Evolutionary conservation across 2,797 vertebrate species (phyloP), one percentile per base, ranked within the genome.

Genomic region (Hippocampus kuda): DNA sequence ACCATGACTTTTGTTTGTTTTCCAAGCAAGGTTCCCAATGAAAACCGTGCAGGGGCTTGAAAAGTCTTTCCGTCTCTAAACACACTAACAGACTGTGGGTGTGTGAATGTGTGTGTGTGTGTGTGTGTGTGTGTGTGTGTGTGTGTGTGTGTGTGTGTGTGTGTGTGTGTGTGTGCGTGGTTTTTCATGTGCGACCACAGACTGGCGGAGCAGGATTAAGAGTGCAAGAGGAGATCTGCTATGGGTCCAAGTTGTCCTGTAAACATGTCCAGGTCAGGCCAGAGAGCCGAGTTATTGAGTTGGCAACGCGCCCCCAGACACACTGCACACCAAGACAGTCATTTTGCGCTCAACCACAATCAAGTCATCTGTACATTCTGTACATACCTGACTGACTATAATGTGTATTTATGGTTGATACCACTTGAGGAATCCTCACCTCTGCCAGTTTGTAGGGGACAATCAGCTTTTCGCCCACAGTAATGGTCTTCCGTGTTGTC

Each of bases 401-500:
- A 48, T 27, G 27, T 48, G 27, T 48, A 46, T 2, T 56, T 9
- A 57, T 42, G 53, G 53, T 16, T 18, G 22, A 26, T 54, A 9
- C 6, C 56, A 38, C 6, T 18, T 11, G 5, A 38, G 30, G 54
- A 51, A 1, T 54, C 41, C 86, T 90, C 82, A 99, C 97, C 95
- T 99, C 97, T 42, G 94, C 84, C 53, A 98, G 86, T 70, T 93
- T 98, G 82, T 99, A 99, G 0, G 97, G 97, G 67, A 99, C 90
- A 34, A 99, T 94, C 77, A 99, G 91, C 88, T 92, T 98, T 88
- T 99, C 96, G 74, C 97, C 97, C 46, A 98, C 97, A 0, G 97
- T 98, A 54, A 99, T 92, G 0, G 97, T 99, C 87, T 97, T 99
- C 73, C 97, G 89, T 1, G 96, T 98, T 12, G 97, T 95, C 81